Evolutionary conservation across 2,888 invertebrate species (phyloP).

Genomic region (Serripes groenlandicus): DNA sequence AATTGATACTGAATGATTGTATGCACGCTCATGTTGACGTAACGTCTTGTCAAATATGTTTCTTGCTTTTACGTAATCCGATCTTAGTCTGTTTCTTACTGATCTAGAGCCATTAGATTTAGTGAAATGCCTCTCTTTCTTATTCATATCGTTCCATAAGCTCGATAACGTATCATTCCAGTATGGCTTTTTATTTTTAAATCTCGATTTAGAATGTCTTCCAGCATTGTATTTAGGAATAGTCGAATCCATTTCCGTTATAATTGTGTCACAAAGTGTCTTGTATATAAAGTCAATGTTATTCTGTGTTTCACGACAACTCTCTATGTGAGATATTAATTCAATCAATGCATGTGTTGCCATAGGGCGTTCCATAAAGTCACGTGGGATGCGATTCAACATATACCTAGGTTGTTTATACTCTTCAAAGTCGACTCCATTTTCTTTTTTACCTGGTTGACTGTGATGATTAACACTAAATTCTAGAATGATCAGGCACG

Average conservation of each 20-base stretch:
- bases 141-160: slow-evolving; percentile 32
- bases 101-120: background rate
- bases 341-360: too few species aligned
- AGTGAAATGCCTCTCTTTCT: slow-evolving; percentile 19
- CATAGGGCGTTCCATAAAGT: slow-evolving; percentile 19
- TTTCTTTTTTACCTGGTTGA: too few species aligned
- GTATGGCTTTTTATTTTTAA: slow-evolving; percentile 27
- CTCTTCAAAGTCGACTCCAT: background rate
- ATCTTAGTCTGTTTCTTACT: too few species aligned
- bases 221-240: slow-evolving; percentile 21
- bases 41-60: slow-evolving; percentile 35
- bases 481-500: too few species aligned
- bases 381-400: slow-evolving; percentile 1
- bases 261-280: too few species aligned
- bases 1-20: slow-evolving; percentile 13
- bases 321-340: slow-evolving; percentile 6
- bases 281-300: slow-evolving; percentile 5
- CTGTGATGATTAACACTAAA: too few species aligned
- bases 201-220: slow-evolving; percentile 23
- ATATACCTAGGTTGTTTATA: background rate
- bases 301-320: slow-evolving; percentile 1
- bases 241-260: slow-evolving; percentile 30
- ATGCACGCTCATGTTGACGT: slow-evolving; percentile 28
- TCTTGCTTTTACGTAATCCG: too few species aligned
- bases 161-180: slow-evolving; percentile 45